Conservation (phyloP, 2,888 invertebrate species). For the Anaspis maculata region DNA sequence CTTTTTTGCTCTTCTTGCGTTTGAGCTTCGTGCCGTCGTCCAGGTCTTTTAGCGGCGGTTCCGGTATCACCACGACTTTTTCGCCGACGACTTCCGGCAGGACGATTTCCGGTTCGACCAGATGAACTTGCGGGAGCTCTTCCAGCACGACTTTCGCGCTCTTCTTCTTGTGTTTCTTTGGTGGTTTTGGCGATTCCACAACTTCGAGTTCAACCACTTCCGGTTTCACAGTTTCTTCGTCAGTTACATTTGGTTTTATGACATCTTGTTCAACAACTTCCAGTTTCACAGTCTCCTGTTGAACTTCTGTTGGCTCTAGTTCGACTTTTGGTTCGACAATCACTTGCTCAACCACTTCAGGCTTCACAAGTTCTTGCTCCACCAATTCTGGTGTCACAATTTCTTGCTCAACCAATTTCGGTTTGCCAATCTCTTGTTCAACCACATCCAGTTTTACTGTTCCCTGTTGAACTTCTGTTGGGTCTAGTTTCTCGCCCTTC, state of each 20-base stretch:
- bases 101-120: background rate
- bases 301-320: slow-evolving; percentile 1
- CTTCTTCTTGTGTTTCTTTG: too few relatives aligned
- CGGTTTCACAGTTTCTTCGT: background rate
- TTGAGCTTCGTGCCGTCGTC: slow-evolving; percentile 5
- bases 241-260: background rate
- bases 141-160: background rate
- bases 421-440: background rate
- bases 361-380: too few relatives aligned
- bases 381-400: too few relatives aligned
- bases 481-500: background rate
- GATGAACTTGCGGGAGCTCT: background rate
- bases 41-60: too few relatives aligned
- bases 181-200: too few relatives aligned
- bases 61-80: background rate
- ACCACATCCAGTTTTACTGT: background rate
- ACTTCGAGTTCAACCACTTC: too few relatives aligned
- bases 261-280: background rate
- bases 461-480: slow-evolving; percentile 1
- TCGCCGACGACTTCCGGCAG: background rate
- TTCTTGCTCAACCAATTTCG: background rate
- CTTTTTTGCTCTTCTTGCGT: slow-evolving; percentile 23
- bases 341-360: slow-evolving; percentile 2
- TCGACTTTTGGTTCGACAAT: background rate
- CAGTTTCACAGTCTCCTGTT: background rate